Evolutionary conservation across 2,113 vertebrate species (phyloP).

Genomic region (Phyllostomus discolor): DNA sequence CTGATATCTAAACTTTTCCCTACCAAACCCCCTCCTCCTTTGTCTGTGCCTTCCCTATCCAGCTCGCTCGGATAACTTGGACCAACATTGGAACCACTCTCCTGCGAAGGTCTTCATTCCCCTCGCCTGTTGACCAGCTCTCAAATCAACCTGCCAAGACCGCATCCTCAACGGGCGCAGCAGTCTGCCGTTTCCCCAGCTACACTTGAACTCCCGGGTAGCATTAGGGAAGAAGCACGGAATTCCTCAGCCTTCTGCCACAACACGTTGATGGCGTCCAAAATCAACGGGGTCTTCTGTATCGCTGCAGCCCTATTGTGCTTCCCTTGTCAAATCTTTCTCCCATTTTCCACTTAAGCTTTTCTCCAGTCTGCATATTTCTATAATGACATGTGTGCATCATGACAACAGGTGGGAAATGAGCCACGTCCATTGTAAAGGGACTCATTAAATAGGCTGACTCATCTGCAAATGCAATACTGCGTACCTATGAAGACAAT

Average conservation of each 20-base stretch:
- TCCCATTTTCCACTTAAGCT: not conserved
- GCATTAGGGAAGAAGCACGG: not conserved
- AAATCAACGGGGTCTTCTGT: not conserved
- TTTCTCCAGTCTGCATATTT: not conserved
- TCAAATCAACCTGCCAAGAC: not conserved
- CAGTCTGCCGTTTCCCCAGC: not conserved
- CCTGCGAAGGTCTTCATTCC: not conserved
- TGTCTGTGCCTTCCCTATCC: not conserved
- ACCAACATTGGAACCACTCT: not conserved
- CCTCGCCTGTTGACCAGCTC: not conserved
- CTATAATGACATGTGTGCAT: not conserved
- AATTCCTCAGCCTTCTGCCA: not conserved
- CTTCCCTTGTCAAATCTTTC: not conserved
- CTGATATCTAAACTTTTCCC: not conserved
- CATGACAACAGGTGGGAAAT: not conserved
- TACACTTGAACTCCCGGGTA: not conserved
- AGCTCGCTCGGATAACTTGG: not conserved
- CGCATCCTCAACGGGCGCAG: not conserved
- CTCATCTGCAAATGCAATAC: not conserved
- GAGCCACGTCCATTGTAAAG: not conserved
- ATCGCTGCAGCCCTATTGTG: not conserved
- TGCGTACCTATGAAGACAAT: not conserved
- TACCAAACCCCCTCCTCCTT: not conserved
- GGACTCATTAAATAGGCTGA: not conserved
- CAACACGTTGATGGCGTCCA: not conserved